Conservation (phyloP, 2,888 invertebrate species). For the Pterostichus niger region DNA sequence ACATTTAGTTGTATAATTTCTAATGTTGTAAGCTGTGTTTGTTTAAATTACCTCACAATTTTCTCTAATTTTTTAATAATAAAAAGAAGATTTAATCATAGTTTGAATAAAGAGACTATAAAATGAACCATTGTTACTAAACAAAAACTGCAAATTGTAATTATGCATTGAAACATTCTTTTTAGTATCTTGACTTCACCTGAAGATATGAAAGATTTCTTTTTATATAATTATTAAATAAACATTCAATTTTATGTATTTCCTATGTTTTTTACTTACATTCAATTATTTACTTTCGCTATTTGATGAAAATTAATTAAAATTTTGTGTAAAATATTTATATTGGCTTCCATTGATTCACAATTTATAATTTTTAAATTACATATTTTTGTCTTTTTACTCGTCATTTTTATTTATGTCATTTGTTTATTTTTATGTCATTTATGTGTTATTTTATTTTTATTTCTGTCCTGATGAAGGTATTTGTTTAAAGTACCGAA, state of each 20-base stretch:
- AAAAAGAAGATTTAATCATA: slow-evolving; percentile 30
- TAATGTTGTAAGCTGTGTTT: neutral
- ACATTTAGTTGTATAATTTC: no score
- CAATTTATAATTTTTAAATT: no score
- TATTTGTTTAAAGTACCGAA: no score
- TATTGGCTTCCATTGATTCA: neutral
- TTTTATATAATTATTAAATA: slow-evolving; percentile 42
- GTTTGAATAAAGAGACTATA: slow-evolving; percentile 36
- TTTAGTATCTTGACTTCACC: slow-evolving; percentile 27
- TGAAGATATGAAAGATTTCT: slow-evolving; percentile 24
- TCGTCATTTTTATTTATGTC: no score
- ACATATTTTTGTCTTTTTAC: no score
- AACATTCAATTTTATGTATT: slow-evolving; percentile 41
- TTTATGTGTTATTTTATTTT: no score
- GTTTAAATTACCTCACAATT: slow-evolving; percentile 3
- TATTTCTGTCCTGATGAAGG: no score
- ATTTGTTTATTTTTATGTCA: no score
- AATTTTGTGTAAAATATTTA: neutral
- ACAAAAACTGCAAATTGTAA: slow-evolving; percentile 31
- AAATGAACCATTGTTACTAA: slow-evolving; percentile 36
- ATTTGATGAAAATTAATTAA: neutral
- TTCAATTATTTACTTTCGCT: neutral
- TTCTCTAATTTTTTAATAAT: slow-evolving; percentile 26
- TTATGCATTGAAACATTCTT: slow-evolving; percentile 41
- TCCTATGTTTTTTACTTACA: slow-evolving; percentile 18